Conservation (phyloP, 2,888 invertebrate genomes). For the Deilephila porcellus region DNA sequence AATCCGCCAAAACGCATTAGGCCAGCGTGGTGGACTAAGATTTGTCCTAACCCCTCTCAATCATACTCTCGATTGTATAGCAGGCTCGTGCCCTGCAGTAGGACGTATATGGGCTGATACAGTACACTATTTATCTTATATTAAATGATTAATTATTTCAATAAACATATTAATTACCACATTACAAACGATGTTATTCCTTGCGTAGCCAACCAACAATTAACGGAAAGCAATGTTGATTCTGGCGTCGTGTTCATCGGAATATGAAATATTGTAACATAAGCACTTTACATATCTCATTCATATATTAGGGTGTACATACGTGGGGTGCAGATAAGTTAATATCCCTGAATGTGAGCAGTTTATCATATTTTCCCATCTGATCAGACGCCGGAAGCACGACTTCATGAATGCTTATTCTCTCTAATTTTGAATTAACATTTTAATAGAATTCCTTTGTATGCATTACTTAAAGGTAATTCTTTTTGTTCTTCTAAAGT, state of each 20-base stretch:
- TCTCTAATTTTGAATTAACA: conserved; percentile 46
- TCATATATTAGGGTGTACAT: conserved; percentile 1
- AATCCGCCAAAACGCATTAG: too few species aligned
- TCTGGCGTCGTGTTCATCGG: not conserved
- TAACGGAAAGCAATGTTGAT: conserved; percentile 11
- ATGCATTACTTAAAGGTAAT: not conserved
- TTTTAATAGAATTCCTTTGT: conserved; percentile 44
- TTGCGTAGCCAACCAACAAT: not conserved
- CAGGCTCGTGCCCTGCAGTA: too few species aligned
- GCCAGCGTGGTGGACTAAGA: too few species aligned
- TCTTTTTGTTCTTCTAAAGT: too few species aligned
- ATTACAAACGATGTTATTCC: not conserved
- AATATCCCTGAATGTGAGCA: conserved; percentile 19
- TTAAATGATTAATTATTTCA: too few species aligned
- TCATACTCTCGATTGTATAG: too few species aligned
- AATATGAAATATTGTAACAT: conserved; percentile 20
- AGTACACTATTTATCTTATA: too few species aligned
- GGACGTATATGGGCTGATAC: too few species aligned
- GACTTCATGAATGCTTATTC: conserved; percentile 48
- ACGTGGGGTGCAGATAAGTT: conserved; percentile 35
- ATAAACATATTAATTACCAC: too few species aligned
- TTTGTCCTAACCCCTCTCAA: too few species aligned
- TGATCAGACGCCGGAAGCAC: conserved; percentile 34
- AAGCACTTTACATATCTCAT: conserved; percentile 23
- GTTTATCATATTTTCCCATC: conserved; percentile 43